Evolutionary conservation across 1,140 invertebrate species (phyloP), one percentile per base, ranked within the genome.

Genomic region (Manduca sexta): DNA sequence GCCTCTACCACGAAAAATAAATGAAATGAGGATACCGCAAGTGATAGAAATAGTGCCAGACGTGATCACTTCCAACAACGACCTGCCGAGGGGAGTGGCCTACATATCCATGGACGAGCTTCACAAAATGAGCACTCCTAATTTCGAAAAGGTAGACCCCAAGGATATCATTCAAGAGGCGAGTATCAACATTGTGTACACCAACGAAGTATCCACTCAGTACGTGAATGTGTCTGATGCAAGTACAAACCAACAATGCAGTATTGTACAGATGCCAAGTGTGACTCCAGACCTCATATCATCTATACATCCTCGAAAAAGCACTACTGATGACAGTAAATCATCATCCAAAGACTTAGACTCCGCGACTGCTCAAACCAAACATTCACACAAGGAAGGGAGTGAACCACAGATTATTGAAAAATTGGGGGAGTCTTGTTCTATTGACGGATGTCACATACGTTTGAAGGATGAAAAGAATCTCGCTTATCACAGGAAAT

Each of bases 401-500:
- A n/a, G n/a, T n/a, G n/a, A n/a, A n/a, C n/a, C n/a, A n/a, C n/a
- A n/a, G n/a, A n/a, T n/a, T n/a, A n/a, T n/a, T n/a, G 56, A 59
- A 15, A 64, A 62, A 45, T 48, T 56, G 17, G 64, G 49, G 7
- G 53, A 58, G 2, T 37, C 59, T 44, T 87, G 84, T 46, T 69
- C 56, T 37, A 55, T 81, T 3, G 60, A 65, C 37, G 70, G 70
- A 39, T 87, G 86, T 49, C 49, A 68, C 34, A 64, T 74, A 38
- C 49, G 66, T 41, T 55, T 87, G 16, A 73, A 76, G 60, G 70
- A 76, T 18, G 45, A 74, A 3, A 70, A 86, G 16, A 89, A 87
- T 15, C 46, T 89, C 8, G 61, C 76, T n/a, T 89, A 89, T 54
- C 88, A 90, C 45, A 84, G 78, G 3, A 88, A 87, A 45, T 93